These are phyloP conservation scores for Porphyrio hochstetteri DNA, from an alignment of 2,113 vertebrate genomes.

Conservation along the genomic window DNA sequence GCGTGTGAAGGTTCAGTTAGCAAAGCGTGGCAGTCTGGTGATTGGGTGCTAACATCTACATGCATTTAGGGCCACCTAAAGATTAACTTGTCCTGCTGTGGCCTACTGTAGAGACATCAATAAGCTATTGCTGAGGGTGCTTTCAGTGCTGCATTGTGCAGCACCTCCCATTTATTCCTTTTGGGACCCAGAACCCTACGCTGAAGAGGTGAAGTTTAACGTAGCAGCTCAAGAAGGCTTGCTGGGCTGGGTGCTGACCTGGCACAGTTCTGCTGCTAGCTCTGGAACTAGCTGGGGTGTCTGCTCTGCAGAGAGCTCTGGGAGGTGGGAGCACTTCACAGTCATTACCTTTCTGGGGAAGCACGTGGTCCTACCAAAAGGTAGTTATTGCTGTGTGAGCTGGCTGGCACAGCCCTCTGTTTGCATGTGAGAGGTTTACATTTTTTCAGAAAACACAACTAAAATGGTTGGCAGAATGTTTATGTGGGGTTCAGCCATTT, in stretches of 20 bases:
- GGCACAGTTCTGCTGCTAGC: background rate
- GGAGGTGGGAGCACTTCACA: background rate
- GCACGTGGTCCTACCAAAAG: background rate
- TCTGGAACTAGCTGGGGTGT: background rate
- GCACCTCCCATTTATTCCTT: fast-evolving
- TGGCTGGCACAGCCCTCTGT: background rate
- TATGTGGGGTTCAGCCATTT: background rate
- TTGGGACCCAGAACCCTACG: fast-evolving
- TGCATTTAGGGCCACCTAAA: background rate
- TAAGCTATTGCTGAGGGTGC: background rate
- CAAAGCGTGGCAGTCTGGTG: background rate
- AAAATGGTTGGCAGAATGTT: background rate
- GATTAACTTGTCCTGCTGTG: background rate
- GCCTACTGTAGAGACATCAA: background rate
- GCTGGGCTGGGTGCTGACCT: background rate
- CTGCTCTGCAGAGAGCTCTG: background rate
- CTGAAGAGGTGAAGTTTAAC: background rate
- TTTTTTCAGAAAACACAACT: background rate
- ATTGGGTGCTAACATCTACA: background rate
- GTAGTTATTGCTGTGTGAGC: background rate
- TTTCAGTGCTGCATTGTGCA: background rate
- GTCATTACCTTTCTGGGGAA: background rate
- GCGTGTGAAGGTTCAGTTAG: background rate
- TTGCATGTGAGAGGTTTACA: background rate
- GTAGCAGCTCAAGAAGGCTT: background rate